These are phyloP conservation scores for Protophormia terraenovae DNA, from an alignment of 2,888 invertebrate genomes.

Conservation along the genomic window DNA sequence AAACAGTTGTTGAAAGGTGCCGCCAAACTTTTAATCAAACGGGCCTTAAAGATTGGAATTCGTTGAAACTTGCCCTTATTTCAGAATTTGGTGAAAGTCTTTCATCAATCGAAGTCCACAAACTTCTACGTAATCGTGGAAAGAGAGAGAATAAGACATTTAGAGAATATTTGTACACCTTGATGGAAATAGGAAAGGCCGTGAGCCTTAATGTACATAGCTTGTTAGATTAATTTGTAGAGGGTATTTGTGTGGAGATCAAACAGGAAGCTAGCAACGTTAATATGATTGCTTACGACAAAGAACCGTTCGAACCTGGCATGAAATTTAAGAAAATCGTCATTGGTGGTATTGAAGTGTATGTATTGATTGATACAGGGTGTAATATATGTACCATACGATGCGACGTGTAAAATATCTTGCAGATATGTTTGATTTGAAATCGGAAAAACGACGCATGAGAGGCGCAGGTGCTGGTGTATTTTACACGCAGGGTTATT, in stretches of 20 bases:
- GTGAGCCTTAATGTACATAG: constrained; percentile 48
- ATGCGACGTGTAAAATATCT: not conserved
- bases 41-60: constrained; percentile 14
- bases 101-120: constrained; percentile 37
- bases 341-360: not conserved
- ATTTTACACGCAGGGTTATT: not conserved
- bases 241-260: too few relatives aligned
- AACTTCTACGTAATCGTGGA: constrained; percentile 32
- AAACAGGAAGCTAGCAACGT: too few relatives aligned
- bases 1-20: not conserved
- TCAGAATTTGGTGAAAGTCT: not conserved
- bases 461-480: not conserved
- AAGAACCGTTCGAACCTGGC: too few relatives aligned
- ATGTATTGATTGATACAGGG: not conserved
- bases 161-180: constrained; percentile 54
- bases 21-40: constrained; percentile 55
- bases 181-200: too few relatives aligned
- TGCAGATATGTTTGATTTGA: not conserved
- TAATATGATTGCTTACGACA: too few relatives aligned
- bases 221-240: constrained; percentile 59
- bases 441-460: not conserved
- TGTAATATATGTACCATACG: not conserved
- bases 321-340: not conserved
- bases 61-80: not conserved
- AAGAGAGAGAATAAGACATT: constrained; percentile 36